These are phyloP conservation scores for Teleiodes luculella DNA, from an alignment of 2,888 invertebrate genomes.

Conservation along the genomic window DNA sequence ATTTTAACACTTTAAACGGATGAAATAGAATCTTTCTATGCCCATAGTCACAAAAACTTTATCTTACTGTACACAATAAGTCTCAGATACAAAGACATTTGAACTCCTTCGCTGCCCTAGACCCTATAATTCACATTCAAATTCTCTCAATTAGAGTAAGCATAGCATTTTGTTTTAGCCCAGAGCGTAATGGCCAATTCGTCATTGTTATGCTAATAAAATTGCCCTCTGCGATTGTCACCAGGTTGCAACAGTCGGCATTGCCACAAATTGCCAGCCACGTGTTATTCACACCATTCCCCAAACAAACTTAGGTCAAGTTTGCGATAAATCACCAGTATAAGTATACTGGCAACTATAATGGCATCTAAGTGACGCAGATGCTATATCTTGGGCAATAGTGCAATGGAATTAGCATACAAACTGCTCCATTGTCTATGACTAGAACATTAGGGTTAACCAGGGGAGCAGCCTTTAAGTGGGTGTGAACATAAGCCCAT, in stretches of 20 bases:
- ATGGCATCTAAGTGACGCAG: slow-evolving; percentile 16
- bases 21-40: no score
- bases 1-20: no score
- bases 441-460: slow-evolving; percentile 24
- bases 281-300: slow-evolving; percentile 20
- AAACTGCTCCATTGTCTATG: slow-evolving; percentile 39
- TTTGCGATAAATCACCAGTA: slow-evolving; percentile 20
- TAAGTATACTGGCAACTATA: no score
- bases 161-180: not conserved
- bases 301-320: slow-evolving; percentile 19
- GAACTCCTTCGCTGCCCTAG: no score
- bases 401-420: slow-evolving; percentile 33
- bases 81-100: no score
- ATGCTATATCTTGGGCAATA: slow-evolving; percentile 19
- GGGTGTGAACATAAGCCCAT: slow-evolving; percentile 9
- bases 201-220: slow-evolving; percentile 44
- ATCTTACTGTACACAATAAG: no score
- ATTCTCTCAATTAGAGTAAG: not conserved
- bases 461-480: slow-evolving; percentile 16
- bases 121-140: not conserved
- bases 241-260: slow-evolving; percentile 32
- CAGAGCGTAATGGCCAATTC: slow-evolving; percentile 19
- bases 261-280: slow-evolving; percentile 28
- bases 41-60: no score
- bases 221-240: slow-evolving; percentile 36